These are phyloP conservation scores for Promerops cafer DNA, from an alignment of 2,113 vertebrate genomes.

Conservation along the genomic window DNA sequence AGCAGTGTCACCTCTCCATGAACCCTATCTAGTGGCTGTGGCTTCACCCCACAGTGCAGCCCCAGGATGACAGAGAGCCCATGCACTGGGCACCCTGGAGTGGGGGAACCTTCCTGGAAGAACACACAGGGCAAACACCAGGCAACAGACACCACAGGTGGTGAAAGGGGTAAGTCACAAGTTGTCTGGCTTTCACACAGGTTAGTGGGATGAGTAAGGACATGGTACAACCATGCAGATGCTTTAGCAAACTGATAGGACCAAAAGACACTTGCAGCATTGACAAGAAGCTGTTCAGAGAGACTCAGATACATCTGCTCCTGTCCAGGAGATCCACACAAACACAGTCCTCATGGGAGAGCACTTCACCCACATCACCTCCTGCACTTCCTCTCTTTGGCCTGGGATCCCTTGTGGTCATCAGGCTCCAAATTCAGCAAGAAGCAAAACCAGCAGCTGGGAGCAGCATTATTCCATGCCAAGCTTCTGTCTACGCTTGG, in stretches of 20 bases:
- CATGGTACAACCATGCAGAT: background rate
- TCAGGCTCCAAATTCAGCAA: background rate
- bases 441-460: background rate
- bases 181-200: background rate
- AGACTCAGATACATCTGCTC: background rate
- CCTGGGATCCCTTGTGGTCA: background rate
- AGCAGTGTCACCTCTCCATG: background rate
- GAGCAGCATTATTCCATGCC: background rate
- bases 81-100: background rate
- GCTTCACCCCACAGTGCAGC: background rate
- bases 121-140: background rate
- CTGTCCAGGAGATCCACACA: background rate
- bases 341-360: background rate
- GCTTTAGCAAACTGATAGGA: background rate
- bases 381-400: background rate
- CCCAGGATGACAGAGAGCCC: background rate
- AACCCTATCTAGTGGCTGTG: background rate
- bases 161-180: background rate
- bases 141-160: background rate
- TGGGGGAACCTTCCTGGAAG: background rate
- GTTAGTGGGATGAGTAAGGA: slow-evolving; percentile 11
- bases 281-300: background rate
- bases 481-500: background rate
- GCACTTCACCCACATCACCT: fast-evolving
- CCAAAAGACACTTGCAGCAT: background rate